These are phyloP conservation scores for Indicator maculatus DNA, from an alignment of 2,113 vertebrate genomes.

Conservation along the genomic window DNA sequence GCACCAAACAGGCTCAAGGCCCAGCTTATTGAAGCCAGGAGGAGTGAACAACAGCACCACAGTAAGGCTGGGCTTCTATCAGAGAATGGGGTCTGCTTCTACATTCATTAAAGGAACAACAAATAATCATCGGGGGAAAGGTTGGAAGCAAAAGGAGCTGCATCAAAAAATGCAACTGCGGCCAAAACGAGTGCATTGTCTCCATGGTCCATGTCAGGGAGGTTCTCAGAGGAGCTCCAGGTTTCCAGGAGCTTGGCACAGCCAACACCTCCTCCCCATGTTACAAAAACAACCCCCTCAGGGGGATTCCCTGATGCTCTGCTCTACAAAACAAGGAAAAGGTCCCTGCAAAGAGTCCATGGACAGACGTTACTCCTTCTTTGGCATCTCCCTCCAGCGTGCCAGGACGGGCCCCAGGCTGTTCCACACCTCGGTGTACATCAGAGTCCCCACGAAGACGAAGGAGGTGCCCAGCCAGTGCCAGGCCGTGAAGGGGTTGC, in stretches of 20 bases:
- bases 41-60: background rate
- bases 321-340: background rate
- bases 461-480: slow-evolving; percentile 92
- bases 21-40: background rate
- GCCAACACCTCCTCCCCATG: background rate
- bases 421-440: slow-evolving; percentile 93
- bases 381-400: slow-evolving; percentile 50
- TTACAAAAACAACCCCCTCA: background rate
- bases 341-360: background rate
- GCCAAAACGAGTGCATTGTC: rapidly evolving
- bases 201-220: background rate
- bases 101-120: background rate
- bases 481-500: slow-evolving; percentile 92
- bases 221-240: background rate
- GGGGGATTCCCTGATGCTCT: background rate
- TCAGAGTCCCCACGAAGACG: slow-evolving; percentile 90
- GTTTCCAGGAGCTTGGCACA: background rate
- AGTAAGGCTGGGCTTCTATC: background rate
- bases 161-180: background rate
- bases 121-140: background rate
- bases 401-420: slow-evolving; percentile 61
- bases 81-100: background rate
- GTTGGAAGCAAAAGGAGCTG: background rate
- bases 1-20: background rate
- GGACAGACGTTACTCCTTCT: slow-evolving; percentile 70